Evolutionary conservation across 2,888 invertebrate genomes (phyloP), one percentile per base, ranked within the genome.

Genomic region (Spicauda simplicius): DNA sequence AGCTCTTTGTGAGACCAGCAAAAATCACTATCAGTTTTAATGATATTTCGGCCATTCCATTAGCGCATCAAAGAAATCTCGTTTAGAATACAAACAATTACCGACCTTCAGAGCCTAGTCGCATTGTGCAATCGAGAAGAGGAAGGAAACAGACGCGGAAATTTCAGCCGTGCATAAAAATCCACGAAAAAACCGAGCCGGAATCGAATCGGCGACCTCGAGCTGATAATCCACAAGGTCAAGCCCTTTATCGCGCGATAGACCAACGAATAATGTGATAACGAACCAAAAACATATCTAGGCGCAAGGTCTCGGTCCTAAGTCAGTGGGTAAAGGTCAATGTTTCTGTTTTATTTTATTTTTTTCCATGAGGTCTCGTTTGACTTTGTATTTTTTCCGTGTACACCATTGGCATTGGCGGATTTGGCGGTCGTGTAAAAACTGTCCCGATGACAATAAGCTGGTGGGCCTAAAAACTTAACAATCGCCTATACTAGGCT

Each of bases 311-410:
- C 88, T 79, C 75, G 80, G 83, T 76, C 82, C 82, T 81, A 80
- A 81, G 75, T 76, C 80, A 79, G 75, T 84, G 85, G 87, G 84
- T 87, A 88, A 90, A 91, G 90, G 89, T 91, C 87, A 86, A 84
- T 82, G 83, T 78, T 76, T 80, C 69, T 74, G 72, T 68, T 72
- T 71, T 73, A 69, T 67, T 63, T 58, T 70, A 68, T 77, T 76
- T 76, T n/a, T 78, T 75, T 50, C 70, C 70, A 69, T 61, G 63
- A 72, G 74, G 71, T 64, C 69, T 69, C 50, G 10, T 10, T 10
- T 50, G 50, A 50, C 50, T 18, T 50, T 18, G 18, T n/a, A 68
- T 77, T 76, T 76, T 79, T 78, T 76, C 71, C 73, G 61, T 69
- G 33, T 72, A 67, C 48, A 30, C 53, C 68, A 41, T 37, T 69